These are phyloP conservation scores for Chiloscyllium punctatum DNA, from an alignment of 2,797 vertebrate species.

Conservation along the genomic window DNA sequence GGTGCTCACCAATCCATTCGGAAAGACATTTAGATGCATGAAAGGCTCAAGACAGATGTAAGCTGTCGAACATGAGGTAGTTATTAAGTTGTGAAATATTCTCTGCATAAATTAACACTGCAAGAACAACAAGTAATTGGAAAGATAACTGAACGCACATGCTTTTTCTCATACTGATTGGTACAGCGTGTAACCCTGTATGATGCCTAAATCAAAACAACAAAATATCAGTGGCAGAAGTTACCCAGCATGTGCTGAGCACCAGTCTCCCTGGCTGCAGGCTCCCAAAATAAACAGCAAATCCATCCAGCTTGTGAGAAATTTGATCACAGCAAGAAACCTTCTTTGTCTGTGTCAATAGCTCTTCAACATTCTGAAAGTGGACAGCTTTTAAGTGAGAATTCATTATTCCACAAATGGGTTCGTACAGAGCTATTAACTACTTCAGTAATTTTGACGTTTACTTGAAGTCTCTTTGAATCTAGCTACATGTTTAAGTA, in stretches of 20 bases:
- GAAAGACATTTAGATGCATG: not conserved
- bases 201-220: not conserved
- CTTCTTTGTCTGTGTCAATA: slow-evolving; percentile 23
- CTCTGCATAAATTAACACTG: not conserved
- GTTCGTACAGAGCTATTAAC: not conserved
- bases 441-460: not conserved
- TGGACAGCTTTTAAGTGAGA: slow-evolving; percentile 32
- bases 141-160: not conserved
- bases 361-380: slow-evolving; percentile 29
- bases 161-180: not conserved
- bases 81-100: not conserved
- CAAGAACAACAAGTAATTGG: slow-evolving; percentile 13
- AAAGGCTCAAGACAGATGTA: not conserved
- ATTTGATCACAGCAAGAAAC: slow-evolving; percentile 33
- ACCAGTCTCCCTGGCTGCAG: slow-evolving; percentile 18
- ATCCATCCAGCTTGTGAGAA: slow-evolving; percentile 20
- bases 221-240: not conserved
- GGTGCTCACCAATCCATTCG: not conserved
- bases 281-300: slow-evolving; percentile 29
- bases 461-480: not conserved
- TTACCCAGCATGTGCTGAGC: slow-evolving; percentile 7
- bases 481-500: not conserved
- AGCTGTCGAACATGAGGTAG: not conserved
- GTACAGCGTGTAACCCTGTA: not conserved
- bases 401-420: slow-evolving; percentile 30